A percentile compares a stretch with the other conserved stretches of the same genome.
These are phyloP conservation scores for Dolichopus griseipennis DNA, from an alignment of 2,888 invertebrate genomes.

Conservation along the genomic window DNA sequence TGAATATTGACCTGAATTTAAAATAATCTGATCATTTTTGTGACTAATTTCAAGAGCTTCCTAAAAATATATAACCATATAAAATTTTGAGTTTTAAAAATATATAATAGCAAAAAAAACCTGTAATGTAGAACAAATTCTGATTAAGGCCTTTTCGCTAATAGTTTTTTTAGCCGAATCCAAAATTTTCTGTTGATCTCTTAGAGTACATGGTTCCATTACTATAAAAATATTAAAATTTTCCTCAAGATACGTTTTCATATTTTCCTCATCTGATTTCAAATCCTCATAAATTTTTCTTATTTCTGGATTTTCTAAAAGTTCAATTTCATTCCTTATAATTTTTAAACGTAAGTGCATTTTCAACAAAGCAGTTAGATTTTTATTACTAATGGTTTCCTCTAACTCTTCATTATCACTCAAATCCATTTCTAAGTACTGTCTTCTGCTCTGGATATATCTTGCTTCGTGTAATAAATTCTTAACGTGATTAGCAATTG, in stretches of 20 bases:
- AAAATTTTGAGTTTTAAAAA: neutral
- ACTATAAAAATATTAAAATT: slow-evolving; percentile 42
- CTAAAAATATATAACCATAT: slow-evolving; percentile 27
- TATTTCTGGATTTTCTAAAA: slow-evolving; percentile 52
- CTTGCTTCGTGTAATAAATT: slow-evolving; percentile 48
- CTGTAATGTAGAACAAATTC: slow-evolving; percentile 40
- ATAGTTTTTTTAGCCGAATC: slow-evolving; percentile 40
- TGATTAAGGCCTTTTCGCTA: slow-evolving; percentile 38
- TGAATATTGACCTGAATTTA: slow-evolving; percentile 46
- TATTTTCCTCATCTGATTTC: slow-evolving; percentile 28
- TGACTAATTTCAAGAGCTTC: slow-evolving; percentile 36
- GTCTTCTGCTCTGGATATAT: slow-evolving; percentile 46
- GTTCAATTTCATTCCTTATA: slow-evolving; percentile 51
- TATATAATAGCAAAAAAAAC: slow-evolving; percentile 17
- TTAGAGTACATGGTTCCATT: slow-evolving; percentile 42
- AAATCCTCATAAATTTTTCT: slow-evolving; percentile 43
- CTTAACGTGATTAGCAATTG: slow-evolving; percentile 47
- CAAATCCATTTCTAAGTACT: slow-evolving; percentile 41
- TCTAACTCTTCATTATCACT: slow-evolving; percentile 38
- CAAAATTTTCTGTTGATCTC: slow-evolving; percentile 45
- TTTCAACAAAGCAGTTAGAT: slow-evolving; percentile 46
- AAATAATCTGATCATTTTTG: slow-evolving; percentile 44
- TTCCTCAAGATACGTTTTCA: slow-evolving; percentile 25
- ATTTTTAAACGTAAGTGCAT: slow-evolving; percentile 49
- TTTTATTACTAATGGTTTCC: slow-evolving; percentile 27